Conservation (phyloP, 2,113 vertebrate genomes). For the Stercorarius parasiticus region DNA sequence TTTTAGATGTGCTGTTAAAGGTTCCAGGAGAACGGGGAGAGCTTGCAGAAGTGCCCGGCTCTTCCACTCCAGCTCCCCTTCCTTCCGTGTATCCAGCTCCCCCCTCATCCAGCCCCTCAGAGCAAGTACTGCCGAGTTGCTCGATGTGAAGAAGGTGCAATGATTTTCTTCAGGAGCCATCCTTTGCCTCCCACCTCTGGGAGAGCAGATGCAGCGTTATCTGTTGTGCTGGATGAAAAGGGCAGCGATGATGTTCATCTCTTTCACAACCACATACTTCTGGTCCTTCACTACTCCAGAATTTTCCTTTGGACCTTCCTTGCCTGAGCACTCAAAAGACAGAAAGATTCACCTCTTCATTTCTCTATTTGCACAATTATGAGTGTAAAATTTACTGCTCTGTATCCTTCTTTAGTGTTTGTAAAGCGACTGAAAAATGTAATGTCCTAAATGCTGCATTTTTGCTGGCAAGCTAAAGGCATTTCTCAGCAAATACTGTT, state of each 20-base stretch:
- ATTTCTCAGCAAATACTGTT: neutral
- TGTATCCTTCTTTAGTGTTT: neutral
- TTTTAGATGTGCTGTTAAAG: neutral
- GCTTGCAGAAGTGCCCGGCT: neutral
- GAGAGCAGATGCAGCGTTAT: rapidly evolving
- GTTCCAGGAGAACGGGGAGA: neutral
- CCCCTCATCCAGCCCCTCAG: neutral
- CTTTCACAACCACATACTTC: neutral
- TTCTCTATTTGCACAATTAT: neutral
- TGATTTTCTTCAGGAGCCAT: neutral
- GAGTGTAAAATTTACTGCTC: neutral
- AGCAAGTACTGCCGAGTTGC: rapidly evolving
- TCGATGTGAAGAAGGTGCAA: neutral
- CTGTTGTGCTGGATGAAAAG: neutral
- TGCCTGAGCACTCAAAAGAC: neutral
- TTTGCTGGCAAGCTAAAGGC: neutral
- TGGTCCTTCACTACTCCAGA: neutral
- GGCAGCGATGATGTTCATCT: neutral
- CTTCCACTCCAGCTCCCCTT: neutral
- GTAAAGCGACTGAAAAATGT: neutral
- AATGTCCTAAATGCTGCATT: neutral
- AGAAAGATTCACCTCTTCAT: neutral
- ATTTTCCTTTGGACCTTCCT: neutral
- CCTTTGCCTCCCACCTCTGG: neutral
- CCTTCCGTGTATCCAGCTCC: neutral